Conservation (phyloP, 2,797 vertebrate genomes). For the Anableps anableps region DNA sequence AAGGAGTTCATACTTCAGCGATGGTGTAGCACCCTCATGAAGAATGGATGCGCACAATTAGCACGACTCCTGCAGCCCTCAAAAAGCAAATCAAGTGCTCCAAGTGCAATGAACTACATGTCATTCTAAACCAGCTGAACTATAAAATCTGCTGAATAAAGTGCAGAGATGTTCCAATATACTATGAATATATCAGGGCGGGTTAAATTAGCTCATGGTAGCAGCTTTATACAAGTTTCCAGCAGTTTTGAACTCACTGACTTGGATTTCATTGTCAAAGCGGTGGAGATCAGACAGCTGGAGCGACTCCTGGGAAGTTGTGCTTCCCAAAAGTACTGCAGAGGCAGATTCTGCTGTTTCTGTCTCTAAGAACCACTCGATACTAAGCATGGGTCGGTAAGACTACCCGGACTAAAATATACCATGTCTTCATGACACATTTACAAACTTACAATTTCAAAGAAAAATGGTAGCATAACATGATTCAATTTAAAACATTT, state of each 20-base stretch:
- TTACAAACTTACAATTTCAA: not conserved
- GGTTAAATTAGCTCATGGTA: slow-evolving; percentile 19
- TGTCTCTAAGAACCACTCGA: not conserved
- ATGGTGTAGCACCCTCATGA: slow-evolving; percentile 11
- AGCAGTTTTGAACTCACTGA: slow-evolving; percentile 4
- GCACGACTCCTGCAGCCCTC: not conserved
- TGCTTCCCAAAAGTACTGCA: not conserved
- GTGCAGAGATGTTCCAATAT: slow-evolving; percentile 34
- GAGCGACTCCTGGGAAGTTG: not conserved
- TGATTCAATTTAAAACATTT: not conserved
- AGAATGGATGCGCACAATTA: slow-evolving; percentile 4
- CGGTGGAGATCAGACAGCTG: not conserved
- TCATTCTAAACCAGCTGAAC: slow-evolving; percentile 17
- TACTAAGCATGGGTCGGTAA: no score
- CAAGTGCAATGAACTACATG: not conserved
- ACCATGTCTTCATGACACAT: not conserved
- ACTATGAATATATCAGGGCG: slow-evolving; percentile 19
- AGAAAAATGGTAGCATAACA: not conserved
- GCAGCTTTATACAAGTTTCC: slow-evolving; percentile 30
- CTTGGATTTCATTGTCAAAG: slow-evolving; percentile 9
- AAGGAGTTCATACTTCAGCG: slow-evolving; percentile 29
- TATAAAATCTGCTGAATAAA: slow-evolving; percentile 34
- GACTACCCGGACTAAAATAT: not conserved
- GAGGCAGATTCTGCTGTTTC: not conserved
- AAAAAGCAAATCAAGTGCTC: not conserved